These are phyloP conservation scores for Sesia bembeciformis DNA, from an alignment of 2,888 invertebrate genomes.

Conservation along the genomic window DNA sequence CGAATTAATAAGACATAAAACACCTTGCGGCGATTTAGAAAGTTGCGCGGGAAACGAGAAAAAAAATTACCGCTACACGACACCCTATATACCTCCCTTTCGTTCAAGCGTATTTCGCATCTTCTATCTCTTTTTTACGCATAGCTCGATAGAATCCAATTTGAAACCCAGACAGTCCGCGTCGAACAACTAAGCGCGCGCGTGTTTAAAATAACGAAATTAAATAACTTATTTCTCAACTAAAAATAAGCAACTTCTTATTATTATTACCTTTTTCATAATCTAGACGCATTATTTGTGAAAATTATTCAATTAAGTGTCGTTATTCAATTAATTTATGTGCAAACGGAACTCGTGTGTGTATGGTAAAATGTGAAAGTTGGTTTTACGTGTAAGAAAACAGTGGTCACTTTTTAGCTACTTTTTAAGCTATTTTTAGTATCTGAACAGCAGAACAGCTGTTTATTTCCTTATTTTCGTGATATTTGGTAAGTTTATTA, in stretches of 20 bases:
- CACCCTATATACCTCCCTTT: conserved; percentile 44
- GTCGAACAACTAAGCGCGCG: conserved; percentile 33
- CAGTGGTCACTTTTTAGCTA: conserved; percentile 20
- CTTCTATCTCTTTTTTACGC: conserved; percentile 32
- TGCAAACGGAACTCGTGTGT: conserved; percentile 23
- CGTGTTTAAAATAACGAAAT: conserved; percentile 15
- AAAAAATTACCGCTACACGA: conserved; percentile 67
- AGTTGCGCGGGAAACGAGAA: conserved; percentile 68
- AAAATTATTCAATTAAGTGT: too few relatives aligned
- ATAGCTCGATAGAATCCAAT: neutral
- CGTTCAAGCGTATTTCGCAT: conserved; percentile 16
- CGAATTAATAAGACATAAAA: conserved; percentile 37
- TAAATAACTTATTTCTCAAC: neutral
- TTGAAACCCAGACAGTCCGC: neutral
- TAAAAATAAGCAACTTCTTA: too few relatives aligned
- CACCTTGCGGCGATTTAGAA: conserved; percentile 63
- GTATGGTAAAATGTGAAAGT: conserved; percentile 56
- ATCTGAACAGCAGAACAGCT: conserved; percentile 20
- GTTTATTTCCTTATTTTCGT: conserved; percentile 5
- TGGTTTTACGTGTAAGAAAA: conserved; percentile 22
- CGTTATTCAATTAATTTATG: conserved; percentile 1
- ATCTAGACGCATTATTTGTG: too few relatives aligned
- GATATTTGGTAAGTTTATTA: neutral
- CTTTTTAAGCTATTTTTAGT: conserved; percentile 17
- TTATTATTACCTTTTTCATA: too few relatives aligned